Conservation (phyloP, 2,888 invertebrate species). For the Terebella lapidaria region DNA sequence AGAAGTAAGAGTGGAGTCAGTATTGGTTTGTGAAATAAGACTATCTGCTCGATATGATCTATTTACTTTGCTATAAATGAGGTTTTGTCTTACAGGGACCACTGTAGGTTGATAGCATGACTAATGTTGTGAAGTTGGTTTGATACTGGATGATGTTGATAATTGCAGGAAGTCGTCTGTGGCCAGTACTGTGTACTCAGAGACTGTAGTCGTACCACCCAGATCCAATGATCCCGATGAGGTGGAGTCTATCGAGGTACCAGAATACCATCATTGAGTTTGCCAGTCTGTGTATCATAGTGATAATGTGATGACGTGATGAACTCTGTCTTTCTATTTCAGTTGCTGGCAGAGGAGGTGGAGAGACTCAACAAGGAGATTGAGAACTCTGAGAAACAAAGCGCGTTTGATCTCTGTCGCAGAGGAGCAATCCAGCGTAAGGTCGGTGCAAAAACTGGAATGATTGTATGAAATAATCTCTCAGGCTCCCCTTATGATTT, state of each 20-base stretch:
- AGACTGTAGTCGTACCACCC: constrained; percentile 14
- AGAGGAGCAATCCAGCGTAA: constrained; percentile 49
- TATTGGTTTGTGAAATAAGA: too few relatives aligned
- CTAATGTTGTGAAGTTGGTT: background rate
- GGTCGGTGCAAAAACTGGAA: constrained; percentile 29
- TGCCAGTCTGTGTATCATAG: too few relatives aligned
- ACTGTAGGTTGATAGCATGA: background rate
- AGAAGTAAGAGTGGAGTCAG: too few relatives aligned
- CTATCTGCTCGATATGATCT: too few relatives aligned
- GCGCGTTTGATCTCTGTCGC: constrained; percentile 45
- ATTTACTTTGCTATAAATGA: too few relatives aligned
- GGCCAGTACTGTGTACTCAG: constrained; percentile 13
- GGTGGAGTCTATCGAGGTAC: constrained; percentile 15
- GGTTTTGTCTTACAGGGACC: too few relatives aligned
- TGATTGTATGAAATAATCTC: background rate
- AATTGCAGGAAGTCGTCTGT: constrained; percentile 3
- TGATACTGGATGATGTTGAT: background rate
- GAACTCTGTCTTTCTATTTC: too few relatives aligned
- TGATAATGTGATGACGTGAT: too few relatives aligned
- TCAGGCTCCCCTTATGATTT: background rate
- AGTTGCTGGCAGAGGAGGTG: constrained; percentile 35
- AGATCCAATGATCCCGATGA: constrained; percentile 19
- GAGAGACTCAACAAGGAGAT: constrained; percentile 38
- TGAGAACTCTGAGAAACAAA: constrained; percentile 30
- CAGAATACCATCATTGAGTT: too few relatives aligned